These are phyloP conservation scores for Eupithecia inturbata DNA, from an alignment of 2,888 invertebrate genomes.

Conservation along the genomic window DNA sequence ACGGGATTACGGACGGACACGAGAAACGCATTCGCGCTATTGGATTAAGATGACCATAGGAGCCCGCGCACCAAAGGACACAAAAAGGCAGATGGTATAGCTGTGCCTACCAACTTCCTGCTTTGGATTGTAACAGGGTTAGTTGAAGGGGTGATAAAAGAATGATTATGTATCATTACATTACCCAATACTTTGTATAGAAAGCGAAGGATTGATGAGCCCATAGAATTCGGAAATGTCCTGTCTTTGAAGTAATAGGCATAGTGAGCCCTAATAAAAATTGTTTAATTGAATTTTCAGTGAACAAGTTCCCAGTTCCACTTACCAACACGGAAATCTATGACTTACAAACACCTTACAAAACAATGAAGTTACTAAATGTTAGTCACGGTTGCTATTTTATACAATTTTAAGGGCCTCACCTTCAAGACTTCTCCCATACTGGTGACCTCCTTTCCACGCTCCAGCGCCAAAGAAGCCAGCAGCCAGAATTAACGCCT, in stretches of 20 bases:
- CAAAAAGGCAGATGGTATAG: conserved; percentile 52
- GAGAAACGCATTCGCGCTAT: conserved; percentile 70
- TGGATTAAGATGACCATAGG: conserved; percentile 64
- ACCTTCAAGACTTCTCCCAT: conserved; percentile 86
- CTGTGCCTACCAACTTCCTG: conserved; percentile 46
- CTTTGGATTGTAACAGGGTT: conserved; percentile 39
- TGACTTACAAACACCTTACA: not conserved
- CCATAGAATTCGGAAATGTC: not conserved
- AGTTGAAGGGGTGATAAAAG: conserved; percentile 26
- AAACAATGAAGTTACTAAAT: conserved; percentile 3
- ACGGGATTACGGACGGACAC: conserved; percentile 73
- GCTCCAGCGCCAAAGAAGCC: conserved; percentile 90
- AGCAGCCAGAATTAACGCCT: conserved; percentile 92
- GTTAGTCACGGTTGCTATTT: not conserved
- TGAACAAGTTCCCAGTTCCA: not conserved
- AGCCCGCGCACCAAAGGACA: conserved; percentile 44
- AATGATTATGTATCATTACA: conserved; percentile 18
- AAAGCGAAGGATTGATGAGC: not conserved
- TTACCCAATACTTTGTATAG: conserved; percentile 6
- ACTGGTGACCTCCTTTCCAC: conserved; percentile 83
- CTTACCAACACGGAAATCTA: not conserved
- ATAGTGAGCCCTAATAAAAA: not conserved
- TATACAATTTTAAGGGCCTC: not conserved
- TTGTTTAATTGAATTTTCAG: not conserved
- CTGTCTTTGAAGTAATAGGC: not conserved